Base-by-base conservation (phyloP, 1,140 invertebrate genomes). In the Drosophila erecta region DNA sequence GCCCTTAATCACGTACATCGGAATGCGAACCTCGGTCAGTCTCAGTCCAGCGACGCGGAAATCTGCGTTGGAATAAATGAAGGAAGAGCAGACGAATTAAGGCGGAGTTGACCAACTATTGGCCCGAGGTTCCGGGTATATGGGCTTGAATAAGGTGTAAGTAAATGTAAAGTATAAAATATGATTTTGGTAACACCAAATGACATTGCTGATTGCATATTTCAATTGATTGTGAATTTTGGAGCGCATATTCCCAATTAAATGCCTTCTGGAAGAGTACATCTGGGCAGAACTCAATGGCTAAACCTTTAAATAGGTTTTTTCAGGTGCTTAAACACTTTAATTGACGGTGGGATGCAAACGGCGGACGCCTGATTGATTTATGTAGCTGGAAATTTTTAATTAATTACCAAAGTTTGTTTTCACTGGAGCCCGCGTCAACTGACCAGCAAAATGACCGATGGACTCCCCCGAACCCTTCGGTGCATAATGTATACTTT, bases 1-100 rank as follows among this genome's bases (percentile, higher is more conserved):
- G 17, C 95, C 95, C 61, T 94, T 92, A 65, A 94, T 94, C 76
- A 95, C 95, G 91, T 95, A 94, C 60, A 94, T 93, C 12, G 95
- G 95, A 64, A 96, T 94, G 59, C 94, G 92, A 49, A 96, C 93
- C 78, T 95, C 94, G 79, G 95, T 92, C 85, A 96, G 93, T 83
- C 94, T 94, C 74, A 96, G 92, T 72, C 94, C 85, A 40, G 54
- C 69, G 20, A 79, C 60, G 46, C 30, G 87, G 50, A 77, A 90
- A 84, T 90, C 92, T 93, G 86, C 22, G 92, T 92, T 41, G 46
- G 40, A 61, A 61, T 40, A 33, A 30, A 64, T 51, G 44, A 59
- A 69, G 22, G 41, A 17, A 24, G 40, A 24, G 27, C 35, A 41
- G 55, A 17, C 27, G 22, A 33, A 71, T 56, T 65, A 35, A 65